Evolutionary conservation across 2,113 vertebrate species (phyloP), one percentile per base, ranked within the genome.

Genomic region (Passer domesticus): DNA sequence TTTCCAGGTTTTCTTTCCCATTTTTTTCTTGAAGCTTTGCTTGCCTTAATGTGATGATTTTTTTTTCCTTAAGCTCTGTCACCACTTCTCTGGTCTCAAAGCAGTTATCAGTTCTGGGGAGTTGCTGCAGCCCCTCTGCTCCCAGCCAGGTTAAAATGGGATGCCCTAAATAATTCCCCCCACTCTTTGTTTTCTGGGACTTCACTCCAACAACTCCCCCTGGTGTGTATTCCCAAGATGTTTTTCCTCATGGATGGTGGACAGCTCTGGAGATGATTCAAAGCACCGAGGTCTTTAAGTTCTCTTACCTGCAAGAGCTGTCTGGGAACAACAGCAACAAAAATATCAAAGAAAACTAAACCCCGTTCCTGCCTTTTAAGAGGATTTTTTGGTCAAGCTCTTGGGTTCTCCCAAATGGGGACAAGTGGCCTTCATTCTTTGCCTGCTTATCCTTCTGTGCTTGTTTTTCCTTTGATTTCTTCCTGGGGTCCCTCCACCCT

Each of bases 21-120:
- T 35, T 52, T 92, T 94, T 92, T 92, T 64, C 84, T 89, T 53
- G 67, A 79, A 97, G 77, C 60, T 96, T 81, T 43, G 15, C 73
- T 90, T 2, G 6, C 58, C 58, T 66, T 97, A 91, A 97, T 97
- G 97, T 94, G 87, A 82, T 95, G 78, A 77, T 80, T 94, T 90
- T 94, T 94, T 94, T 20, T 11, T 3, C 49, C 28, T 96, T 94
- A 89, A 97, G 73, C 16, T 37, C 79, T 77, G 75, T 96, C 82
- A 24, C 77, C 64, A 74, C 58, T 17, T 62, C 79, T 97, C 74
- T 91, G 69, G 39, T 97, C 97, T 97, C 95, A 98, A 97, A 97
- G 87, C 43, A 92, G 63, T 73, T 97, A 97, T 96, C 93, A 93
- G 58, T 83, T 95, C 90, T 72, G 25, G 3, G 3, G 82, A 89